phyloP scores from a whole-genome alignment of 1,140 invertebrate genomes.

The Streblospio benedicti region DNA sequence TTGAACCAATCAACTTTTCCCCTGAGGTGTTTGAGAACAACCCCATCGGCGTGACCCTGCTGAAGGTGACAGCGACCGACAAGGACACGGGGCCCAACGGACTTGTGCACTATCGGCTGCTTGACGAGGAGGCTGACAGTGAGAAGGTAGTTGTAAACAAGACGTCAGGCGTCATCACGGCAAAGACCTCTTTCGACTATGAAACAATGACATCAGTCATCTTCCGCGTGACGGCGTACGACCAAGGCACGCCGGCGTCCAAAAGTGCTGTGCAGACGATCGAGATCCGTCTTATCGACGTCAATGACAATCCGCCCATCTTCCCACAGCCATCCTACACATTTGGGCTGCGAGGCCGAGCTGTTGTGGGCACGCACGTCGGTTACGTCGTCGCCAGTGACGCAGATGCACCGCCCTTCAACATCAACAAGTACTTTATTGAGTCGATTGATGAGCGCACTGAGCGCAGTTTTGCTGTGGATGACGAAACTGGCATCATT shows the following conservation, averaged over 20 bases:
- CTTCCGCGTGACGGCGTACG: slow-evolving; percentile 6
- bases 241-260: not conserved
- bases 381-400: slow-evolving; percentile 8
- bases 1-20: slow-evolving; percentile 51
- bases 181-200: not conserved
- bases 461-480: too few species aligned
- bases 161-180: slow-evolving; percentile 23
- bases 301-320: slow-evolving; percentile 16
- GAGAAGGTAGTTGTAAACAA: slow-evolving; percentile 59
- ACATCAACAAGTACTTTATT: too few species aligned
- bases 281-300: too few species aligned
- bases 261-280: too few species aligned
- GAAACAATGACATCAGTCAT: slow-evolving; percentile 17
- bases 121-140: slow-evolving; percentile 63
- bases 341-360: slow-evolving; percentile 9
- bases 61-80: slow-evolving; percentile 59
- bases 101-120: slow-evolving; percentile 67
- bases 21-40: slow-evolving; percentile 3
- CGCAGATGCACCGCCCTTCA: slow-evolving; percentile 8
- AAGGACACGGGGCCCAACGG: slow-evolving; percentile 85
- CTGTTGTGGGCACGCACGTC: slow-evolving; percentile 5
- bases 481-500: too few species aligned
- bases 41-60: slow-evolving; percentile 6
- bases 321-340: slow-evolving; percentile 8
- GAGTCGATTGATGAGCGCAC: too few species aligned